Evolutionary conservation across 2,113 vertebrate species (phyloP), one percentile per base, ranked within the genome.

Genomic region (Misgurnus mizolepis): DNA sequence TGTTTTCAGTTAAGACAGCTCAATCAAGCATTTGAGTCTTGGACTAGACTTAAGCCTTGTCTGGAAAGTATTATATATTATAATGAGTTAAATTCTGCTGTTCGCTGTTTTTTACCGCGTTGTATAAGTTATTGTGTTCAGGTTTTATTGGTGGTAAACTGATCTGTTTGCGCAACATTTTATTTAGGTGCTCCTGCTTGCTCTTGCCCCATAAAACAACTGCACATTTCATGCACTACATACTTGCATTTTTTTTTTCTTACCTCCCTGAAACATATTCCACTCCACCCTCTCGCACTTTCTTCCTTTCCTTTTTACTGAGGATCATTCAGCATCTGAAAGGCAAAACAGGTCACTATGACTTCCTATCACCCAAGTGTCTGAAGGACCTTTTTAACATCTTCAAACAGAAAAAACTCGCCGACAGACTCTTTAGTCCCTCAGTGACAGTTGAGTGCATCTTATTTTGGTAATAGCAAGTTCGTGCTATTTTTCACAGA

Each of bases 301-400:
- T n/a, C 17, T 53, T 12, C 49, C 4, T 12, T 53, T 58, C 40
- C 9, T 83, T 53, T 64, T 43, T 43, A 43, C 49, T 53, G 45
- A 62, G 39, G 64, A 47, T 64, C 45, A 1, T 43, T 47, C 43
- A 27, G 17, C 6, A 0, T 47, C 61, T 49, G 4, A 9, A n/a
- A 9, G 53, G 40, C 47, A 43, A 55, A 77, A 6, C 11, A 49
- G 70, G 34, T 45, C 49, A 43, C 78, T 66, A 72, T 65, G 58
- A 55, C 15, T 83, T 80, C 4, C 41, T 66, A 65, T 56, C 65
- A 80, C 78, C 49, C 11, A 75, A 55, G 17, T 80, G 82, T 76
- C 82, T 53, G 11, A 61, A 15, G 18, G 78, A 47, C 58, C 7
- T 65, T 22, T 55, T 17, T 27, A 73, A 64, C 14, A 27, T 64